phyloP scores from a whole-genome alignment of 1,140 invertebrate species.

The Neuroterus valhalla region DNA sequence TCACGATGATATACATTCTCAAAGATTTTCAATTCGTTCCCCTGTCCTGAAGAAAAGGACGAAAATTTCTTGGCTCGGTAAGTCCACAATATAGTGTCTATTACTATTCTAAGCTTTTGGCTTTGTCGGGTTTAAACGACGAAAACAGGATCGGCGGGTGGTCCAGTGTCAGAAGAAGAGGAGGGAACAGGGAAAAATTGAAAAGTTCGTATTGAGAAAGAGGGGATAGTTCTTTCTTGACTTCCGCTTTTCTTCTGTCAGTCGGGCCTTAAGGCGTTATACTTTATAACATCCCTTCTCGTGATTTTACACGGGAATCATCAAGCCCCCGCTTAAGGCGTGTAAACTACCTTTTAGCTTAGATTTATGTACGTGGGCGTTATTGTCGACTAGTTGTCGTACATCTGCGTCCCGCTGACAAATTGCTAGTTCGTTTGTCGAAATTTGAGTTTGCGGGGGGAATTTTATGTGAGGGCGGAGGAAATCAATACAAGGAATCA shows the following conservation, averaged over 20 bases:
- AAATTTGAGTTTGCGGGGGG: conserved; percentile 32
- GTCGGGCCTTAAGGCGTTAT: not conserved
- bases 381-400: conserved; percentile 41
- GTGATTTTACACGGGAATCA: not conserved
- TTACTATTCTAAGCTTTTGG: not conserved
- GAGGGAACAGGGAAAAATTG: conserved; percentile 10
- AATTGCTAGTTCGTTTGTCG: conserved; percentile 39
- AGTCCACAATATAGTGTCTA: conserved; percentile 3
- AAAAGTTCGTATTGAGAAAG: conserved; percentile 7
- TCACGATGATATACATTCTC: not conserved
- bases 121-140: conserved; percentile 49
- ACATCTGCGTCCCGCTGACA: conserved; percentile 51
- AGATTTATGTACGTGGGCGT: conserved; percentile 47
- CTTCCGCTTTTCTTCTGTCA: conserved; percentile 22
- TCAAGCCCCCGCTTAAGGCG: conserved; percentile 36
- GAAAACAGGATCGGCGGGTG: conserved; percentile 62
- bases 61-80: conserved; percentile 10
- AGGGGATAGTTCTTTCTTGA: not conserved
- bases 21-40: conserved; percentile 9
- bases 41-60: not conserved
- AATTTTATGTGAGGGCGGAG: conserved; percentile 17
- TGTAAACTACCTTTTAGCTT: conserved; percentile 37
- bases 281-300: not conserved
- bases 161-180: conserved; percentile 37
- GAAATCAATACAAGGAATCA: not conserved